A percentile compares a stretch with the other conserved stretches of the same genome.
Evolutionary conservation across 2,888 invertebrate genomes (phyloP).

Genomic region (Meliscaeva auricollis): DNA sequence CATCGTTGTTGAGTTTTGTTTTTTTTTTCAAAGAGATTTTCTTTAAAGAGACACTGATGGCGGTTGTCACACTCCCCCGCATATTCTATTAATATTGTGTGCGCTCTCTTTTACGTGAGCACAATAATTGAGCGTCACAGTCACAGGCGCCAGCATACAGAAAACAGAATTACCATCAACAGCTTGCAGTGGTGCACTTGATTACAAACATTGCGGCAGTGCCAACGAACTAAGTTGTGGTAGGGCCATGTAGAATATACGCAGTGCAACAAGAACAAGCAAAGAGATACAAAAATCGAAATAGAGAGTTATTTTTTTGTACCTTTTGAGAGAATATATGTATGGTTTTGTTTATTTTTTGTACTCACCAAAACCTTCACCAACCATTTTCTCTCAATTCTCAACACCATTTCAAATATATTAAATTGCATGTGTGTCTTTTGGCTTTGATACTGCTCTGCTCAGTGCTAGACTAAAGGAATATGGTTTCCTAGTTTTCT

Average conservation of each 20-base stretch:
- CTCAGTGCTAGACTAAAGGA: constrained; percentile 17
- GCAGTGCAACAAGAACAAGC: background rate
- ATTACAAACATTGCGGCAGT: constrained; percentile 27
- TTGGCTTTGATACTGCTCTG: background rate
- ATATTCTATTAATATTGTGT: background rate
- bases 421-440: background rate
- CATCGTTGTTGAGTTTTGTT: too few species aligned
- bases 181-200: constrained; percentile 39
- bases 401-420: too few species aligned
- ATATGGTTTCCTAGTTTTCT: constrained; percentile 44
- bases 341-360: background rate
- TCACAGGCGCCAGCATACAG: constrained; percentile 19
- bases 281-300: constrained; percentile 34
- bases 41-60: too few species aligned
- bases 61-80: too few species aligned
- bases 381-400: constrained; percentile 14
- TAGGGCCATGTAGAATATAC: constrained; percentile 44
- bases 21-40: too few species aligned
- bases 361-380: background rate
- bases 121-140: background rate
- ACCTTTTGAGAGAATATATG: too few species aligned
- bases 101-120: background rate
- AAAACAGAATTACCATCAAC: constrained; percentile 41
- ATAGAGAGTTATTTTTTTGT: background rate
- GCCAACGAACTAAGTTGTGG: constrained; percentile 52